Evolutionary conservation across 2,113 vertebrate species (phyloP).

Genomic region (Gymnorhina tibicen): DNA sequence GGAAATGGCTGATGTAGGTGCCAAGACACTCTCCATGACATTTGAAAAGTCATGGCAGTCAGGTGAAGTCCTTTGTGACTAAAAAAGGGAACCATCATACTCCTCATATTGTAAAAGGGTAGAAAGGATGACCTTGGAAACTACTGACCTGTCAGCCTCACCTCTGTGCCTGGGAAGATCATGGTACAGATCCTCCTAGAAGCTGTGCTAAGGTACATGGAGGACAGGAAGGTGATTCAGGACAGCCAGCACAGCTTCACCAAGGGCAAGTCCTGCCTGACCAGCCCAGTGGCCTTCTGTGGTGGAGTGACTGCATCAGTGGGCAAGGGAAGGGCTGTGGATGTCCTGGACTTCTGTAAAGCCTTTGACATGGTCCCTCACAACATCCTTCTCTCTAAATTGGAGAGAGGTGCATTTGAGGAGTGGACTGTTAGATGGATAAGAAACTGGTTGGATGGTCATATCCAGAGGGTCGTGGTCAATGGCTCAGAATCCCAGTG

Average conservation of each 20-base stretch:
- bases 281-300: rapidly evolving
- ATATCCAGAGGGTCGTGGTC: rapidly evolving
- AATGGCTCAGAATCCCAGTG: rapidly evolving
- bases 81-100: background rate
- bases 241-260: background rate
- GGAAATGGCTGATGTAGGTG: background rate
- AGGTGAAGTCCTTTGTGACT: background rate
- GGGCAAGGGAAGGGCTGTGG: background rate
- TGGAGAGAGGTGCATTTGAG: too few relatives aligned
- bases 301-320: background rate
- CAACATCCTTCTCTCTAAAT: background rate
- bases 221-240: background rate
- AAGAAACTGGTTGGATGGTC: background rate
- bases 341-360: background rate
- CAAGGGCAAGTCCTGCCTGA: background rate
- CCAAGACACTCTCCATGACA: background rate
- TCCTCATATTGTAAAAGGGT: background rate
- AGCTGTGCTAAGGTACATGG: background rate
- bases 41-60: background rate
- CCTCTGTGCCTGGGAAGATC: background rate
- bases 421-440: too few relatives aligned
- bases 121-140: background rate
- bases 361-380: background rate
- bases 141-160: background rate
- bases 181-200: background rate